phyloP scores from a whole-genome alignment of 1,140 invertebrate species.

The Rhyzopertha dominica region DNA sequence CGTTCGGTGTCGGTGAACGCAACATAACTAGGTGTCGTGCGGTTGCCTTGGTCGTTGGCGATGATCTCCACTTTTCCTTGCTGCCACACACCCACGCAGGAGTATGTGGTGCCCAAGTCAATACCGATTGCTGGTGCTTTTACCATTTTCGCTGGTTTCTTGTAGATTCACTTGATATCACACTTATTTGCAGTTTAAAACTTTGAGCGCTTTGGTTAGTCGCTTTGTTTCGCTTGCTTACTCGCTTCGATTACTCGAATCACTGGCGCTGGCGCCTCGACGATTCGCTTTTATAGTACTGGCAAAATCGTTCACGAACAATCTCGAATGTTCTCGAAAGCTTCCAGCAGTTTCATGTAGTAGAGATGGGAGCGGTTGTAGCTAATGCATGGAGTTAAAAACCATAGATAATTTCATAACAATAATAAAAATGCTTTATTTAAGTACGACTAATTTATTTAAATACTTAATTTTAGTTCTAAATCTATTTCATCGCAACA shows the following conservation, averaged over 20 bases:
- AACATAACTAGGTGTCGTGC: constrained; percentile 95
- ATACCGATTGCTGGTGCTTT: constrained; percentile 62
- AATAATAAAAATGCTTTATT: no score
- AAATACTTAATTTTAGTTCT: no score
- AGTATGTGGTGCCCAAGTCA: constrained; percentile 82
- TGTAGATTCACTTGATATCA: constrained; percentile 12
- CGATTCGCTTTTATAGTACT: constrained; percentile 17
- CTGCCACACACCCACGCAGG: constrained; percentile 82
- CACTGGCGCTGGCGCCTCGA: no score
- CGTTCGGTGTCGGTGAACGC: constrained; percentile 93
- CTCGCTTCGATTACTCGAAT: no score
- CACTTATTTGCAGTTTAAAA: constrained; percentile 6
- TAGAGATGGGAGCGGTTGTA: no score
- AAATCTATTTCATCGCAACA: no score
- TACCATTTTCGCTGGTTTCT: constrained; percentile 22
- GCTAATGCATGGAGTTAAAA: no score
- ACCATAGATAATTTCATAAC: no score
- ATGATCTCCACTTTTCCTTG: constrained; percentile 88
- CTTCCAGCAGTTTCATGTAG: no score
- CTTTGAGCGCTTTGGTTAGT: constrained; percentile 3
- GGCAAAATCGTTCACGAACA: constrained; percentile 13
- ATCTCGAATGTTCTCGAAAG: constrained; percentile 18
- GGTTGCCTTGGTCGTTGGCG: constrained; percentile 85
- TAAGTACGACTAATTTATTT: no score
- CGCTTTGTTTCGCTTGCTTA: constrained; percentile 7